These are phyloP conservation scores for Dryocosmus kuriphilus DNA, from an alignment of 2,888 invertebrate genomes.

Conservation along the genomic window DNA sequence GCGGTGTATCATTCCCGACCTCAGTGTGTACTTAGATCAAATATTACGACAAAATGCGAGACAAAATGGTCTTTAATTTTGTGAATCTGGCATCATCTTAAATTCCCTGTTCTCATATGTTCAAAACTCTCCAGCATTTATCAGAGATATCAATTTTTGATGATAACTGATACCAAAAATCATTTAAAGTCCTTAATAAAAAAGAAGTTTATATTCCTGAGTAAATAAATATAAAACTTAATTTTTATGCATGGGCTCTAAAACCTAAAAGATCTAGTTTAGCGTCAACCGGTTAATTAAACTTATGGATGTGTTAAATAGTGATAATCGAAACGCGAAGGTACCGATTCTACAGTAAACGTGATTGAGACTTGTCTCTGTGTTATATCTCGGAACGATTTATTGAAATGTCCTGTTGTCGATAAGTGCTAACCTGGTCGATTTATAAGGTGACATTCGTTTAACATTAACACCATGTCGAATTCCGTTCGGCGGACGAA, in stretches of 20 bases:
- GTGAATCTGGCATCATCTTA: neutral
- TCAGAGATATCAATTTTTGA: neutral
- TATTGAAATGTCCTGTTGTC: conserved; percentile 9
- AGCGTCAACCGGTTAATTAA: neutral
- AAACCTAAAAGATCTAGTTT: neutral
- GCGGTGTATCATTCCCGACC: conserved; percentile 20
- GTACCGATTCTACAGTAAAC: neutral
- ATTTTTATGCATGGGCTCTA: neutral
- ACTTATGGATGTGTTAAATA: conserved; percentile 24
- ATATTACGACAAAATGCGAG: neutral
- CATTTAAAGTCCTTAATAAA: too few species aligned
- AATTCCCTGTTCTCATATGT: neutral
- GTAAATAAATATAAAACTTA: neutral
- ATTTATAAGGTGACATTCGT: neutral
- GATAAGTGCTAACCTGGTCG: neutral
- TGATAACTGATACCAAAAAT: neutral
- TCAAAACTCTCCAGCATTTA: neutral
- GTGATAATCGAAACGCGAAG: neutral
- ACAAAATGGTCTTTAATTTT: neutral
- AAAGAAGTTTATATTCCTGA: too few species aligned
- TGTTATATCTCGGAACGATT: conserved; percentile 3
- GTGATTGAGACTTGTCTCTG: neutral
- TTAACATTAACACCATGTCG: conserved; percentile 28
- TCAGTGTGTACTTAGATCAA: conserved; percentile 5
- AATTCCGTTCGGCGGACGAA: conserved; percentile 41